Conservation (phyloP, 2,888 invertebrate genomes). For the Macropis europaea region DNA sequence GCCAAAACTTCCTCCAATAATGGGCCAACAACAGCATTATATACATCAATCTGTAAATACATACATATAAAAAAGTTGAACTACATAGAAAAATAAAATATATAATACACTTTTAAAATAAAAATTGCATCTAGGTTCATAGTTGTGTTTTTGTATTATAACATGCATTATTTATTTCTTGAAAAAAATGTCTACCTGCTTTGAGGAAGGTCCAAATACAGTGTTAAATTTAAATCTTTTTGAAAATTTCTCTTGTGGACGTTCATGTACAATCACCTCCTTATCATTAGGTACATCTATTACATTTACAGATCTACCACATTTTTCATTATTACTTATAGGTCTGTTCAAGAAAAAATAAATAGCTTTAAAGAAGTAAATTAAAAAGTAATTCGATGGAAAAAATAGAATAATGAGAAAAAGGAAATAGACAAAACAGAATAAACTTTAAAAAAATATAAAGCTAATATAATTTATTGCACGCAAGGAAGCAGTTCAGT, state of each 20-base stretch:
- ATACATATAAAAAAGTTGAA: no score
- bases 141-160: no score
- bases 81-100: no score
- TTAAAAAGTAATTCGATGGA: background rate
- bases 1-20: constrained; percentile 94
- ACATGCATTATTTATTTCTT: background rate
- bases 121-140: no score
- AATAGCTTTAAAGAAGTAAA: background rate
- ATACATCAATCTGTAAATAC: constrained; percentile 91
- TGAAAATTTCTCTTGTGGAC: constrained; percentile 83
- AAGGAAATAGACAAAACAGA: no score
- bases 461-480: no score
- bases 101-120: no score
- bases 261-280: constrained; percentile 84
- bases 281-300: constrained; percentile 85
- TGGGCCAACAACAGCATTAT: constrained; percentile 92
- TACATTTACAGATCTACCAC: constrained; percentile 85
- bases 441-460: no score
- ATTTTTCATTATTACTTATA: constrained; percentile 87
- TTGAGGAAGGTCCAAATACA: constrained; percentile 90
- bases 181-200: constrained; percentile 83
- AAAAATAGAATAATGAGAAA: no score
- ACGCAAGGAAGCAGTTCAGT: no score
- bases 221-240: constrained; percentile 92
- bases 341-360: constrained; percentile 83